Base-by-base conservation (phyloP, 2,888 invertebrate genomes). In the Microchrysa polita region DNA sequence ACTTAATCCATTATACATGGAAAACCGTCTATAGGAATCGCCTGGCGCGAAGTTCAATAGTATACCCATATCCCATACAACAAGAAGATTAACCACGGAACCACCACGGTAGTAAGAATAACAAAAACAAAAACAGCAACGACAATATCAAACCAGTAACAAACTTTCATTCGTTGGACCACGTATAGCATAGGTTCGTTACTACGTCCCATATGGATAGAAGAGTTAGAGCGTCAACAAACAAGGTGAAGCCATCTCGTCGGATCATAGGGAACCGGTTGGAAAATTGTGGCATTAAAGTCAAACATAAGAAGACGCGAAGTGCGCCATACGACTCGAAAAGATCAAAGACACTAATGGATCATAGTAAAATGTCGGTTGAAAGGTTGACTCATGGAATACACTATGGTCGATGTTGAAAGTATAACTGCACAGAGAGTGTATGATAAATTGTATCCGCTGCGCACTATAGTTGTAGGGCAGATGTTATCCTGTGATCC, bases 261-360 rank as follows among this genome's bases (percentile, higher is more conserved):
- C 48, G 48, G 48, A 48, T 48, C 48, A n/a, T n/a, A 48, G 48
- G 27, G 27, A 48, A 48, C 48, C 48, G 48, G 48, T 48, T 48
- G 14, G 48, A 48, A n/a, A 48, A 48, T 48, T 12, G 48, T 48
- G 48, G 48, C 16, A 48, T 48, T 34, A 48, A 48, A 48, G 48
- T 48, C 48, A 48, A 48, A 12, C 48, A n/a, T n/a, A n/a, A n/a
- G n/a, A n/a, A n/a, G n/a, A n/a, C n/a, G n/a, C n/a, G n/a, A 48
- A 48, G 14, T 7, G 16, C 4, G 48, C 12, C 12, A 48, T n/a
- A n/a, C n/a, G n/a, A n/a, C 27, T 34, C 27, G 27, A 34, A 12
- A 48, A 48, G 48, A 48, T 48, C 48, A 48, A 48, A 48, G 48
- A n/a, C 16, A 48, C 5, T n/a, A 4, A 48, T 5, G 48, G 48